Evolutionary conservation across 2,888 invertebrate species (phyloP), one percentile per base, ranked within the genome.

Genomic region (Eupeodes latifasciatus): DNA sequence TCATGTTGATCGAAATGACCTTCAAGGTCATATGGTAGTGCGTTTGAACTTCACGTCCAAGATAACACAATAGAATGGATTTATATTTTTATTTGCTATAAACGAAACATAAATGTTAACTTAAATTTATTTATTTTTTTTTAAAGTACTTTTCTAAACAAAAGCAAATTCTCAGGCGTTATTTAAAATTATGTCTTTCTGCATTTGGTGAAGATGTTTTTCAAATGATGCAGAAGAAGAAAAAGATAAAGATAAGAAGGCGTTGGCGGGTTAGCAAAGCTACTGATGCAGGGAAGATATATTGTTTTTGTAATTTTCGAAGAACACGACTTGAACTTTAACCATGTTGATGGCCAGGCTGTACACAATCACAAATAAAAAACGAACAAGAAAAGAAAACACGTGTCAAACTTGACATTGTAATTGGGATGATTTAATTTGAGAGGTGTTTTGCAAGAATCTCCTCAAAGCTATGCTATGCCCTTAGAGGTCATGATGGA

Each of bases 51-150:
- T 10, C 47, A 27, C 47, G 44, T 34, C 0, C 2, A 27, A 12
- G 19, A 36, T 55, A 40, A 40, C 51, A 86, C 85, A 82, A 86
- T 86, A 69, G 62, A 61, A 57, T 69, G 82, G 40, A 44, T 61
- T 69, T 69, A 57, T 12, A 27, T 36, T 59, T n/a, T 66, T 77
- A 53, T 72, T 59, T 77, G 19, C 40, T 59, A 51, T 77, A 69
- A 40, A 40, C 27, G 67, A 66, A 77, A 74, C 61, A 81, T 27
- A 77, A 67, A 67, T 55, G 66, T 77, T 72, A 78, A 49, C 1
- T 40, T 51, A 66, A 53, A 55, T 40, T 81, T 67, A 55, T 62
- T 57, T 19, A 6, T n/a, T n/a, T 44, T 1, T 36, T 40, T 40
- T 12, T 44, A 7, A 27, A 27, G 27, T 27, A 27, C 27, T 27